These are phyloP conservation scores for Aphodius granarius DNA, from an alignment of 2,888 invertebrate species.

Conservation along the genomic window DNA sequence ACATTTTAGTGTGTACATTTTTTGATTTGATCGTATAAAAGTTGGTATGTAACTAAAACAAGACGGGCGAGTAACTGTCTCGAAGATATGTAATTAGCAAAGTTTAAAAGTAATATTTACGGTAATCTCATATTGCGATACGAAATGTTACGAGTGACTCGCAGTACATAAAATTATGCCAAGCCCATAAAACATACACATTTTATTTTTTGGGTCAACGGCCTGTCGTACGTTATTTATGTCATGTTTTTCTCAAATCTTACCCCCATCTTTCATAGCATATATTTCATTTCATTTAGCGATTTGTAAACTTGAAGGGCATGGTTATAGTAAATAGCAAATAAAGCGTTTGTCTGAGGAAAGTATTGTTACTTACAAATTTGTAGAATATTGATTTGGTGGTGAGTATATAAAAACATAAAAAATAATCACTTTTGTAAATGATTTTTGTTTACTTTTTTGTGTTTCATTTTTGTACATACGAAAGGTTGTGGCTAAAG, in stretches of 20 bases:
- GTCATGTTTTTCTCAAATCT: background rate
- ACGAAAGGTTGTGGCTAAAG: no score
- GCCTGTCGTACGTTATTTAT: background rate
- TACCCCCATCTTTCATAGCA: background rate
- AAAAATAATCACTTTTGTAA: no score
- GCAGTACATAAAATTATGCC: background rate
- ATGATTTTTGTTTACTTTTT: no score
- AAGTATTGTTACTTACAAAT: no score
- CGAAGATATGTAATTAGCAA: background rate
- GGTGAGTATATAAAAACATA: no score
- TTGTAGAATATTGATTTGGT: no score
- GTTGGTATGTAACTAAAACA: background rate
- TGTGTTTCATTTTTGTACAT: no score
- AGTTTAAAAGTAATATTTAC: background rate
- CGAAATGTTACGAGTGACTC: background rate
- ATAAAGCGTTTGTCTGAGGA: no score
- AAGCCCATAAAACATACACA: background rate
- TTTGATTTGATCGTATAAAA: background rate
- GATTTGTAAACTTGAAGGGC: background rate
- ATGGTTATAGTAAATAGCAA: no score
- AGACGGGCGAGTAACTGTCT: background rate
- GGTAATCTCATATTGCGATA: no score
- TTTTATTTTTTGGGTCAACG: background rate
- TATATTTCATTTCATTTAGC: background rate
- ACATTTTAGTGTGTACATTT: background rate